Conservation (phyloP, 2,888 invertebrate genomes). For the Dorcus parallelipipedus region DNA sequence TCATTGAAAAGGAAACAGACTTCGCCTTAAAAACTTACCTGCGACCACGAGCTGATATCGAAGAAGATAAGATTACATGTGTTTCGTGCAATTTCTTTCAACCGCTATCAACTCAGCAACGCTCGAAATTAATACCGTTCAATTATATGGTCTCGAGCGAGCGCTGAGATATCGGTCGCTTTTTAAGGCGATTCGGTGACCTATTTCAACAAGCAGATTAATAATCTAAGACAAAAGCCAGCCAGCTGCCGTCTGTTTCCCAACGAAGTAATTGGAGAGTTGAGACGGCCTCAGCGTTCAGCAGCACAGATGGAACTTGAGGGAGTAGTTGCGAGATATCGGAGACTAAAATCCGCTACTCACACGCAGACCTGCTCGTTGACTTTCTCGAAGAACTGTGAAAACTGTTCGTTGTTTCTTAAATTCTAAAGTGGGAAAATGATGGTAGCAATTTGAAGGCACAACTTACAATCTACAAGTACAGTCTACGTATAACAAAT, state of each 20-base stretch:
- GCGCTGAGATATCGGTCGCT: neutral
- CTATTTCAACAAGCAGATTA: neutral
- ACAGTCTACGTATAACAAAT: too few relatives aligned
- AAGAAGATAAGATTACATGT: neutral
- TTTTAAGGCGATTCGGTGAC: neutral
- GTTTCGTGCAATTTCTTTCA: neutral
- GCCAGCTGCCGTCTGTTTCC: neutral
- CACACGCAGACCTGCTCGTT: too few relatives aligned
- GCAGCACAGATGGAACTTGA: neutral
- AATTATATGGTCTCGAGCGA: neutral
- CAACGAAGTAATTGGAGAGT: neutral
- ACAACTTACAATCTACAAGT: too few relatives aligned
- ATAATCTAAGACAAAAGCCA: constrained; percentile 1
- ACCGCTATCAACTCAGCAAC: neutral
- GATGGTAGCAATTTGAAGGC: too few relatives aligned
- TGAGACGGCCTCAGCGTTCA: neutral
- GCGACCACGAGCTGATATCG: neutral
- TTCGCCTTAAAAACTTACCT: too few relatives aligned
- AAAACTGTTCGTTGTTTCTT: too few relatives aligned
- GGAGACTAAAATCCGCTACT: too few relatives aligned
- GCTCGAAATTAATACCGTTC: neutral
- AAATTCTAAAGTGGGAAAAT: too few relatives aligned
- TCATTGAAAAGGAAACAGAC: too few relatives aligned
- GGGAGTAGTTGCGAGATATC: neutral
- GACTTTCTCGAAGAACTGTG: too few relatives aligned